phyloP scores from a whole-genome alignment of 2,888 invertebrate genomes.

The Smittia aterrima region DNA sequence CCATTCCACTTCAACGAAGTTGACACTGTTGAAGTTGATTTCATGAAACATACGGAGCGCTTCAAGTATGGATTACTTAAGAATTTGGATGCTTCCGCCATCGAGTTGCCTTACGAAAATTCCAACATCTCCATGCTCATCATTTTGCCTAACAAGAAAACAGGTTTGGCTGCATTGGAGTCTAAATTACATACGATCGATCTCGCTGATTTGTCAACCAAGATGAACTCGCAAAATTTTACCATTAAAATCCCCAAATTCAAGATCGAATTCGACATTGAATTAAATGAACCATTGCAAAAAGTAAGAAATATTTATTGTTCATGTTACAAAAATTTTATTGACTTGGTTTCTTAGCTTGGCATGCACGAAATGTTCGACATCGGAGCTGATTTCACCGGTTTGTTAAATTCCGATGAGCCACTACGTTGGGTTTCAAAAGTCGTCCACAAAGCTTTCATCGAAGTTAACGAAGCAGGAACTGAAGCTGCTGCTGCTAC shows the following conservation, averaged over 20 bases:
- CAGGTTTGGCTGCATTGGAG: constrained; percentile 65
- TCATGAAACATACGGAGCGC: constrained; percentile 63
- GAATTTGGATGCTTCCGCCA: constrained; percentile 58
- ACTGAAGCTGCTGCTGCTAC: constrained; percentile 83
- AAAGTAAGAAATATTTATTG: constrained; percentile 58
- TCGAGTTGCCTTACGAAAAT: constrained; percentile 71
- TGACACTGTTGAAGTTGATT: constrained; percentile 64
- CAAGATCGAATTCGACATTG: constrained; percentile 70
- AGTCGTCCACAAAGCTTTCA: constrained; percentile 79
- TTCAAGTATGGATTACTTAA: constrained; percentile 56
- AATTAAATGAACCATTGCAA: constrained; percentile 62
- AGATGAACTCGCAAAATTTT: constrained; percentile 59
- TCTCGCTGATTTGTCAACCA: constrained; percentile 56
- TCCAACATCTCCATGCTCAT: constrained; percentile 71
- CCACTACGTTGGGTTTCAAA: constrained; percentile 60
- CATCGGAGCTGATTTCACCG: constrained; percentile 62
- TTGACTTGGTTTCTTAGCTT: constrained; percentile 58
- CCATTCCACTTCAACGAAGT: constrained; percentile 63
- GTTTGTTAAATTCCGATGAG: constrained; percentile 59
- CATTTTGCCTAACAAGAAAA: constrained; percentile 66
- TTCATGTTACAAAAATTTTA: not conserved
- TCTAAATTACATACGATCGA: constrained; percentile 60
- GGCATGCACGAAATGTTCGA: constrained; percentile 69
- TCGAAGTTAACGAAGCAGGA: constrained; percentile 83
- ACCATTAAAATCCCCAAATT: constrained; percentile 74